Base-by-base conservation (phyloP, 2,113 vertebrate species). In the Muscicapa adusta region DNA sequence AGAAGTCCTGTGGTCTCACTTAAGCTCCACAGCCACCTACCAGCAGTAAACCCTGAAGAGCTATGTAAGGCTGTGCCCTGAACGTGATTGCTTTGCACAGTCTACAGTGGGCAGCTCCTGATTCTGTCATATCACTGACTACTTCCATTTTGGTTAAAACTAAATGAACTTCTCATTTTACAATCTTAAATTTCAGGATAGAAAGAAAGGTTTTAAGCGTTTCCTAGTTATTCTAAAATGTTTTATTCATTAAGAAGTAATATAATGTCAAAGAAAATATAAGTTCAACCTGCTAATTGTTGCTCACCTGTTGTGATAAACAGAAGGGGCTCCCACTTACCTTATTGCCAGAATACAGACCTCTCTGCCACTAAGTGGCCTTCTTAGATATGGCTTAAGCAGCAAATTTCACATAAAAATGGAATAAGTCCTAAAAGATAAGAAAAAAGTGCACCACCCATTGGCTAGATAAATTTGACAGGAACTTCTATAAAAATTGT, bases 61-160 rank as follows among this genome's bases (percentile, higher is more conserved):
- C 3, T 8, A 1, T 3, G 3, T 1, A 1, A 48, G 13, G 2
- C 6, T 86, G 24, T 72, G 33, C 5, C 33, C 34, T 13, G 18
- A 28, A 31, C 2, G 5, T 13, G 42, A 40, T 10, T 18, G 8
- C 29, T 76, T 63, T 63, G 20, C 17, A 40, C 8, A 26, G 9
- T 9, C 18, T 31, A 3, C 15, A 22, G 33, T 3, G 12, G 29
- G 12, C 16, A 80, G 20, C 24, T 68, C 23, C 58, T 53, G 31
- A n/a, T 58, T 66, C 38, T 82, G 16, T 31, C 14, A 6, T 40
- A 3, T 38, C 26, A 15, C 11, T 12, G 33, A 16, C 10, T n/a
- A 18, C 45, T 43, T 47, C 18, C 10, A 36, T 75, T 74, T 56
- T 53, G 8, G 5, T 36, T 28, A 76, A 78, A 75, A 58, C 2